A percentile compares a stretch with the other conserved stretches of the same genome.
phyloP scores from a whole-genome alignment of 92 coral and sea anemone genomes.

The Umimayanthus kanabou region DNA sequence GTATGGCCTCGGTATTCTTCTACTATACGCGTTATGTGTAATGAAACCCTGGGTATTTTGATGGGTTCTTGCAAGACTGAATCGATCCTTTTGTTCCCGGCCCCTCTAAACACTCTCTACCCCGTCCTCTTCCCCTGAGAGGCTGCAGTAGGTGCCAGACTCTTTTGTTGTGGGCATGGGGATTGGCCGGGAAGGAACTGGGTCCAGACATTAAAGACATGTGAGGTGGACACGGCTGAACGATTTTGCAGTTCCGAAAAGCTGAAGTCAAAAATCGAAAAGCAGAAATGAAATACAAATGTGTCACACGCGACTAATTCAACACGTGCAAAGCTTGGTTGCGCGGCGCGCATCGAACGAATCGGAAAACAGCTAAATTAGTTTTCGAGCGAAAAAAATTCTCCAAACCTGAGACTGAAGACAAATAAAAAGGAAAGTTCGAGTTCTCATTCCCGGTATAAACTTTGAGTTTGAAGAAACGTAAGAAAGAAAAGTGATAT shows the following conservation, averaged over 20 bases:
- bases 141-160: too few species aligned
- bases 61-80: neutral
- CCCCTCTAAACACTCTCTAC: too few species aligned
- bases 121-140: too few species aligned
- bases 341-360: slow-evolving; percentile 15
- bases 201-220: neutral
- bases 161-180: too few species aligned
- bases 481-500: neutral
- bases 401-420: slow-evolving; percentile 19
- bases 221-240: slow-evolving; percentile 19
- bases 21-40: too few species aligned
- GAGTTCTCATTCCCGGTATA: too few species aligned
- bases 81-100: too few species aligned
- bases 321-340: slow-evolving; percentile 11
- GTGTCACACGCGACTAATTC: neutral
- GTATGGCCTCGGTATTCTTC: too few species aligned
- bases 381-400: slow-evolving; percentile 16
- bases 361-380: slow-evolving; percentile 18
- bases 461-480: neutral
- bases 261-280: slow-evolving; percentile 21
- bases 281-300: slow-evolving; percentile 19
- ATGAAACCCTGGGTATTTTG: too few species aligned
- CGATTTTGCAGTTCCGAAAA: slow-evolving; percentile 16
- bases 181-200: too few species aligned
- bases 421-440: neutral